A percentile compares a stretch with the other conserved stretches of the same genome.
These are phyloP conservation scores for Parnassius glacialis DNA, from an alignment of 2,888 invertebrate genomes.

Conservation along the genomic window DNA sequence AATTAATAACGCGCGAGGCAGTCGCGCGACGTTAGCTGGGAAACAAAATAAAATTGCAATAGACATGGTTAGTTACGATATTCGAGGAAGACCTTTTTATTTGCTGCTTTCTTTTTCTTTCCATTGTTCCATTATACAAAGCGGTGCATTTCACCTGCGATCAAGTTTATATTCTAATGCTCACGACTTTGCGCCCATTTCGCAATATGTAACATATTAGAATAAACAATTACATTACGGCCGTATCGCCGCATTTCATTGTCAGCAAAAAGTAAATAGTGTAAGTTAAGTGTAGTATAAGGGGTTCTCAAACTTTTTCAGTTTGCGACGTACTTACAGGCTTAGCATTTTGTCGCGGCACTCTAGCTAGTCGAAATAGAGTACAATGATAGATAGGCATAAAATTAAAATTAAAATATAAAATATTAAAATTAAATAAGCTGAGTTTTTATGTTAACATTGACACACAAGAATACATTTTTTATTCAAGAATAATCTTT, in stretches of 20 bases:
- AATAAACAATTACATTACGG: slow-evolving; percentile 30
- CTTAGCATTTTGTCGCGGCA: too few species aligned
- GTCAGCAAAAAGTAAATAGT: slow-evolving; percentile 27
- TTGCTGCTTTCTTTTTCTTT: slow-evolving; percentile 26
- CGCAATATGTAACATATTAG: slow-evolving; percentile 14
- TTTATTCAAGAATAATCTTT: too few species aligned
- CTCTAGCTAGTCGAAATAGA: too few species aligned
- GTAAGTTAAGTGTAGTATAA: not conserved
- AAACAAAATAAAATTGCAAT: slow-evolving; percentile 21
- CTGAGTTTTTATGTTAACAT: too few species aligned
- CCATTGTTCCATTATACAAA: slow-evolving; percentile 26
- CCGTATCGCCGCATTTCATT: slow-evolving; percentile 29
- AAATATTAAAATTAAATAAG: too few species aligned
- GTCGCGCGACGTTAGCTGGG: not conserved
- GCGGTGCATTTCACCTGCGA: slow-evolving; percentile 21
- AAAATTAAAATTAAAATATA: too few species aligned
- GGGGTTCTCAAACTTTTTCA: too few species aligned
- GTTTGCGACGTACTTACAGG: too few species aligned
- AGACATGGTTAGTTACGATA: slow-evolving; percentile 21
- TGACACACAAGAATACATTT: too few species aligned
- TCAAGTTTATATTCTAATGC: slow-evolving; percentile 19
- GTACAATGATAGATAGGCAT: too few species aligned
- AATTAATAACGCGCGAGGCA: not conserved
- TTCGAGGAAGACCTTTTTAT: slow-evolving; percentile 26
- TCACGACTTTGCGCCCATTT: slow-evolving; percentile 16